Conservation (phyloP, 2,797 vertebrate genomes). For the Alfaro cultratus region DNA sequence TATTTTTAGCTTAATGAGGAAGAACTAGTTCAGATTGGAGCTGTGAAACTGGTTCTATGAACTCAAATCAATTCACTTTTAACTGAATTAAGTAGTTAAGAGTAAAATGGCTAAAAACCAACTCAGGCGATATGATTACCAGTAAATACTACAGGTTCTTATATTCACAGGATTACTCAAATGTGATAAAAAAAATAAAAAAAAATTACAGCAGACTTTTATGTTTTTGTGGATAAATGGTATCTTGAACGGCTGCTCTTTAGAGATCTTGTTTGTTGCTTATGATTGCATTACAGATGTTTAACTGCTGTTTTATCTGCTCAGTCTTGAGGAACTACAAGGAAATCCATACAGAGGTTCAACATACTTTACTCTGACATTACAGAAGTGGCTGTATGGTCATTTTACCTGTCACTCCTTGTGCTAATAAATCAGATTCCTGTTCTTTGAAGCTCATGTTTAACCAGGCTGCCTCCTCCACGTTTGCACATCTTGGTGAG, state of each 20-base stretch:
- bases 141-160: background rate
- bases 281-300: background rate
- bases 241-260: background rate
- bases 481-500: background rate
- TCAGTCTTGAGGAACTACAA: background rate
- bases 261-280: background rate
- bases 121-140: background rate
- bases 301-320: background rate
- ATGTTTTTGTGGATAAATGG: background rate
- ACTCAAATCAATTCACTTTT: background rate
- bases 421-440: background rate
- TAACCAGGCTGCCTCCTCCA: background rate
- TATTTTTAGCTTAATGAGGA: background rate
- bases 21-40: background rate
- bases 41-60: background rate
- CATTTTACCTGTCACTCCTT: background rate
- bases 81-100: background rate
- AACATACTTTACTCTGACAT: background rate
- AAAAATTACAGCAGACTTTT: background rate
- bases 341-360: background rate
- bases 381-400: background rate
- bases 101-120: background rate
- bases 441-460: background rate
- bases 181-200: background rate
- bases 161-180: background rate